Percentiles rank a stretch among this genome's conserved stretches.
Conservation (phyloP, 2,113 vertebrate species). For the Alexandromys fortis region DNA sequence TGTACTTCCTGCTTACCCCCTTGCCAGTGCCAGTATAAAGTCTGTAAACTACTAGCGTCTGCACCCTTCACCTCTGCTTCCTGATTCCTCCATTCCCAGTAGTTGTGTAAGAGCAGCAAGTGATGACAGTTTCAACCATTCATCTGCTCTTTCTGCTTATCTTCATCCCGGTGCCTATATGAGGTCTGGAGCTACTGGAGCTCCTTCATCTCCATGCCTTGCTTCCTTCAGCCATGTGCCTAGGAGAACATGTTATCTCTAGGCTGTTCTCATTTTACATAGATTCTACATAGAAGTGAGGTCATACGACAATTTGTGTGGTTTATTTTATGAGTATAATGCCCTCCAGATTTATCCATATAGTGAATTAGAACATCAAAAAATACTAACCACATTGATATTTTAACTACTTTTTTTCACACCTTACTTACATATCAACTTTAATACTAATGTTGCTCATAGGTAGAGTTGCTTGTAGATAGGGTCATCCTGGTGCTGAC, state of each 20-base stretch:
- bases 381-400: neutral
- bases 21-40: neutral
- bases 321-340: neutral
- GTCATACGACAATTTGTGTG: neutral
- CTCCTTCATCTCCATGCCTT: rapidly evolving
- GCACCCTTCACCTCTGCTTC: neutral
- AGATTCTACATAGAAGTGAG: neutral
- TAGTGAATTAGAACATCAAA: neutral
- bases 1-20: no score
- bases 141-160: neutral
- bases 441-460: neutral
- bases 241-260: neutral
- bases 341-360: neutral
- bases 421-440: neutral
- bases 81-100: neutral
- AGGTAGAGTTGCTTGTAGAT: neutral
- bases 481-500: neutral
- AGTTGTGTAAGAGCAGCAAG: neutral
- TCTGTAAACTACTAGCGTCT: neutral
- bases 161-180: neutral
- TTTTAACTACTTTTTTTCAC: neutral
- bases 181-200: neutral
- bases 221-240: no score
- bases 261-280: neutral
- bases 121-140: neutral